A percentile compares a stretch with the other conserved stretches of the same genome.
These are phyloP conservation scores for Procambarus clarkii DNA, from an alignment of 1,140 invertebrate genomes.

Conservation along the genomic window DNA sequence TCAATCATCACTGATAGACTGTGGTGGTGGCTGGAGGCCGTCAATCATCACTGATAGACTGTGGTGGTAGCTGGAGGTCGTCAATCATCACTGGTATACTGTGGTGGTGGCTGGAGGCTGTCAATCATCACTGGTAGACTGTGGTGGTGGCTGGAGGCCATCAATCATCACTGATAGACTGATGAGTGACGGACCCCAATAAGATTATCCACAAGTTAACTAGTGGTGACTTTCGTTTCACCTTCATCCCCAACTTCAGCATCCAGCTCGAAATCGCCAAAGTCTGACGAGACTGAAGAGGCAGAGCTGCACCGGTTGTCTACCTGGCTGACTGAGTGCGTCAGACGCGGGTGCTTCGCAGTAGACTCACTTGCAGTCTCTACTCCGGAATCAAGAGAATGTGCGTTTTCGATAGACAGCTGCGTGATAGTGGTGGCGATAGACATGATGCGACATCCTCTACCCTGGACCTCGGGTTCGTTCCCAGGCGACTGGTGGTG, in stretches of 20 bases:
- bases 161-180: too few relatives aligned
- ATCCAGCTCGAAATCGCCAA: constrained; percentile 43
- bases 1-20: too few relatives aligned
- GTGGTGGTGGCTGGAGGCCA: too few relatives aligned
- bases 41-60: too few relatives aligned
- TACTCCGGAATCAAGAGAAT: constrained; percentile 35
- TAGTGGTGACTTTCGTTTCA: constrained; percentile 46
- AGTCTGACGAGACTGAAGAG: constrained; percentile 60
- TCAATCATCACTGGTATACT: too few relatives aligned
- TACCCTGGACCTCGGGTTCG: neutral
- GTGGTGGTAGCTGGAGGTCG: too few relatives aligned
- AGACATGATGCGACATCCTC: constrained; percentile 58
- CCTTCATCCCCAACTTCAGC: constrained; percentile 27
- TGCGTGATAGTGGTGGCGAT: constrained; percentile 67
- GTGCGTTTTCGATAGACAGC: constrained; percentile 46
- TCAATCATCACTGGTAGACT: too few relatives aligned
- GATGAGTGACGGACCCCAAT: too few relatives aligned
- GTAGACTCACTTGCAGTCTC: neutral
- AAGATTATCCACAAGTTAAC: constrained; percentile 30
- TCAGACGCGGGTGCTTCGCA: constrained; percentile 44
- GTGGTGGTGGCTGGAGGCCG: too few relatives aligned
- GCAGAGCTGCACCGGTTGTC: constrained; percentile 52
- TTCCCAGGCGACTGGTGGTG: constrained; percentile 28
- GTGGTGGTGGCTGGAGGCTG: too few relatives aligned
- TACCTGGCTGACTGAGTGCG: constrained; percentile 66